Evolutionary conservation across 2,113 vertebrate genomes (phyloP), one percentile per base, ranked within the genome.

Genomic region (Eleginops maclovinus): DNA sequence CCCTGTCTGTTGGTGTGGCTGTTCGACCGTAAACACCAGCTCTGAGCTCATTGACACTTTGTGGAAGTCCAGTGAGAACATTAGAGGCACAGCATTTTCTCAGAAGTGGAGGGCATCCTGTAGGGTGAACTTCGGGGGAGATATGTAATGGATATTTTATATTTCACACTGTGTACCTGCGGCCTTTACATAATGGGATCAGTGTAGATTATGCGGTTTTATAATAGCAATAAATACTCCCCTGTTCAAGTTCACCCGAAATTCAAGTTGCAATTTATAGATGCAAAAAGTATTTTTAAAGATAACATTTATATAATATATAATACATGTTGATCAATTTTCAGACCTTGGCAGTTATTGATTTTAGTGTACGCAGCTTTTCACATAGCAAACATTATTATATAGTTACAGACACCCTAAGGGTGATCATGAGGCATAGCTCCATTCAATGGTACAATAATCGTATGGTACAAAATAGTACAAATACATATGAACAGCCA

Each of bases 401-500:
- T n/a, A n/a, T n/a, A n/a, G n/a, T n/a, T n/a, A n/a, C n/a, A n/a
- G n/a, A n/a, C n/a, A n/a, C n/a, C n/a, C n/a, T n/a, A n/a, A n/a
- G n/a, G n/a, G n/a, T n/a, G n/a, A n/a, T n/a, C n/a, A n/a, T n/a
- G 65, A 40, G 43, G 26, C 72, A 64, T 49, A 40, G 58, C 59
- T 76, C 40, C 28, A 76, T 88, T 79, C 81, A 66, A 81, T 70
- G 58, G 64, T 4, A 53, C 44, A 66, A 58, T 46, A 55, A 77
- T 87, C 63, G 73, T 62, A n/a, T n/a, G n/a, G n/a, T n/a, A n/a
- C n/a, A n/a, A n/a, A n/a, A n/a, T n/a, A n/a, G n/a, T n/a, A n/a
- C n/a, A n/a, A n/a, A n/a, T n/a, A 89, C 69, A 59, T 75, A 66
- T 70, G 73, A 85, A 78, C 62, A 78, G 70, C 72, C 55, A 59